These are phyloP conservation scores for Frankliniella intonsa DNA, from an alignment of 2,888 invertebrate species.

Conservation along the genomic window DNA sequence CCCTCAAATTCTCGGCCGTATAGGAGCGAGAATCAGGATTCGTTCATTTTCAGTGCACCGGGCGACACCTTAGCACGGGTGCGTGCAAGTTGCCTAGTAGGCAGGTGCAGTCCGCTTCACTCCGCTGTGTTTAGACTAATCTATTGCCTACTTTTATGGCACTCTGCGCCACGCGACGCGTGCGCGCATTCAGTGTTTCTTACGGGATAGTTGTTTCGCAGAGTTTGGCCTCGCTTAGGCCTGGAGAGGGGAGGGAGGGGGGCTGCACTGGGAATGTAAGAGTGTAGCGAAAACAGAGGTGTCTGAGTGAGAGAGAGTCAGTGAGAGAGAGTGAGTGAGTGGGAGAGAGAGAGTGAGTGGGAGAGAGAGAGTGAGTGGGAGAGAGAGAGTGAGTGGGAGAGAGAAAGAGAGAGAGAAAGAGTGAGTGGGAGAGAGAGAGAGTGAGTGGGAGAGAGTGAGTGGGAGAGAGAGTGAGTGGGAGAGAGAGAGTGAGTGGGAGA, in stretches of 20 bases:
- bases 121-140: background rate
- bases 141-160: background rate
- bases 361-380: background rate
- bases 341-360: background rate
- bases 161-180: background rate
- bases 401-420: too few species aligned
- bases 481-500: background rate
- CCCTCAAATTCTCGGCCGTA: too few species aligned
- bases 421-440: slow-evolving; percentile 1
- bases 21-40: too few species aligned
- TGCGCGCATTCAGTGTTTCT: background rate
- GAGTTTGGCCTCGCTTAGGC: too few species aligned
- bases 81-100: too few species aligned
- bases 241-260: too few species aligned
- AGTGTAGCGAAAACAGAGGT: background rate
- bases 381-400: background rate
- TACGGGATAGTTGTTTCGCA: too few species aligned
- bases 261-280: background rate
- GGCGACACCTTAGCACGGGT: too few species aligned
- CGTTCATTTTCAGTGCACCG: too few species aligned
- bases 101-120: too few species aligned
- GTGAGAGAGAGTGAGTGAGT: background rate
- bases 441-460: background rate
- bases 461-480: background rate
- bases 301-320: background rate